Evolutionary conservation across 2,113 vertebrate species (phyloP), one percentile per base, ranked within the genome.

Genomic region (Pseudopipra pipra): DNA sequence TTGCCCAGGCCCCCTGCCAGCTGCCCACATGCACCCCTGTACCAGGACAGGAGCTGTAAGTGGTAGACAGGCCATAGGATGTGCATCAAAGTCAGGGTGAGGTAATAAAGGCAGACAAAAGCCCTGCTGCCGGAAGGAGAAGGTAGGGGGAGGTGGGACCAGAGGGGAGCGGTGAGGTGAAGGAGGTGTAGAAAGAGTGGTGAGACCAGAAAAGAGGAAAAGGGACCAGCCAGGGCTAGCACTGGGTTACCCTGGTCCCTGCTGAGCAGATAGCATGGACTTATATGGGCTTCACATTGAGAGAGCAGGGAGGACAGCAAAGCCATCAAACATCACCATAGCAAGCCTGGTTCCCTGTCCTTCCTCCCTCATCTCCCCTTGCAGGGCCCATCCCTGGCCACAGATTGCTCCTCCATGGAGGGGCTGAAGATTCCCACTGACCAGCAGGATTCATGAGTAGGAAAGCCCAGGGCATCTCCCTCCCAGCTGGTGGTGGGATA

Each of bases 141-240:
- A 65, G 43, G 43, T 43, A 49, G 59, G 47, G 35, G 33, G 52
- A 65, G 41, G 35, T 75, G 79, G 52, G 23, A 79, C 16, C 35
- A 58, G 30, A 73, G 35, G 10, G 35, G 31, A 72, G 31, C 19
- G 21, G 44, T 44, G 12, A 75, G 30, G 31, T 1, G 4, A 72
- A 80, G 37, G 23, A 70, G 22, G 31, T 52, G 15, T 3, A 6
- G 41, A 49, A 84, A 51, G 25, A 78, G 25, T 0, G 0, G 5
- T 10, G 30, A 71, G 28, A 49, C 19, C 28, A 35, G 21, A 62
- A 71, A 67, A 71, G 25, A 47, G n/a, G 68, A 37, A 85, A 66
- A 77, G 6, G 27, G 47, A 80, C 13, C 24, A 35, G 11, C 7
- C 25, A 73, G 21, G 44, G 12, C 66, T 62, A 9, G n/a, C 41